phyloP scores from a whole-genome alignment of 2,113 vertebrate species.

The Hassar affinis region DNA sequence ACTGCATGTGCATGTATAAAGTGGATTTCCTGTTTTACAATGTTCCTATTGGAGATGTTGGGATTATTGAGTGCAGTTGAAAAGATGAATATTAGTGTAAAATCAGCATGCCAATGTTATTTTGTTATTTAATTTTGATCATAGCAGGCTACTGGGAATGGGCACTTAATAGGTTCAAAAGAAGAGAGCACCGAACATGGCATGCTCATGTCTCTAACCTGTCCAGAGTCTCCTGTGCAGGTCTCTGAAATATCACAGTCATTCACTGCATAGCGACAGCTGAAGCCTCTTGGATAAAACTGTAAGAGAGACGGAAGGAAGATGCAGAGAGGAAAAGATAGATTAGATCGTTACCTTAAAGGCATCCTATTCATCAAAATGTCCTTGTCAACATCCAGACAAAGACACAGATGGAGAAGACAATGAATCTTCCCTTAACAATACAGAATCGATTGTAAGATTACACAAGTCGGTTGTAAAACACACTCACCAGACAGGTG shows the following conservation, averaged over 20 bases:
- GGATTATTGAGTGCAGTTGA: background rate
- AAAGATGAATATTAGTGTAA: background rate
- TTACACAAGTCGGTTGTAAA: background rate
- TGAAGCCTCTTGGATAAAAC: slow-evolving; percentile 90
- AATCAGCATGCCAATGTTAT: background rate
- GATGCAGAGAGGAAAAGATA: background rate
- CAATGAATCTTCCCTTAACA: background rate
- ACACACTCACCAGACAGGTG: slow-evolving; percentile 74
- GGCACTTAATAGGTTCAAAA: background rate
- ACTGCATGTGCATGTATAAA: background rate
- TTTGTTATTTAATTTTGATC: background rate
- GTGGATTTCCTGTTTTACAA: background rate
- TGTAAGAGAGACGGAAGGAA: slow-evolving; percentile 58
- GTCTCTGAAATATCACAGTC: slow-evolving; percentile 94
- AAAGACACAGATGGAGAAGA: background rate
- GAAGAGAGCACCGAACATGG: background rate
- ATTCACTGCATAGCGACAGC: slow-evolving; percentile 90
- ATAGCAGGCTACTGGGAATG: background rate
- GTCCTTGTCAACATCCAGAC: background rate
- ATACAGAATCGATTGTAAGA: background rate
- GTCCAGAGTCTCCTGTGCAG: slow-evolving; percentile 94
- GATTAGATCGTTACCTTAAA: background rate
- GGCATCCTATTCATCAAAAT: background rate
- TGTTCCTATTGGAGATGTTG: background rate
- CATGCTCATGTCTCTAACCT: slow-evolving; percentile 74